Base-by-base conservation (phyloP, 2,113 vertebrate genomes). In the Setophaga petechia region DNA sequence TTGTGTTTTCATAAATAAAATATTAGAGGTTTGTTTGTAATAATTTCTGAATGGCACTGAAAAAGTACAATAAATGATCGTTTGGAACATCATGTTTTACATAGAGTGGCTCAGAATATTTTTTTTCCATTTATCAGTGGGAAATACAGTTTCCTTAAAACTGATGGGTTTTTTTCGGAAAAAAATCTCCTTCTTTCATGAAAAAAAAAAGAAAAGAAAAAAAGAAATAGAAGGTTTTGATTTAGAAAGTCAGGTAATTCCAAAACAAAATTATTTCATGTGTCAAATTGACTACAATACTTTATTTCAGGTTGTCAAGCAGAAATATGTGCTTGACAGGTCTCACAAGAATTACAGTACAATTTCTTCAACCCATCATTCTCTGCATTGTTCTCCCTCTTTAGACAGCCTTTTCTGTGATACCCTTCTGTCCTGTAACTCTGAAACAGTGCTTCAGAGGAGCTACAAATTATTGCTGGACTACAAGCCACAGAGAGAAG, bases 11-110 rank as follows among this genome's bases (percentile, higher is more conserved):
- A 58, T 83, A 88, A 82, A 90, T 43, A 73, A 72, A 87, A 76
- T 44, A 76, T 22, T 66, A 85, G 44, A 65, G 1, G 72, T 79
- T 62, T 79, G 30, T 75, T 94, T 96, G 95, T 96, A 95, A 74
- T 39, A 59, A 89, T 74, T 91, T 91, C 74, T 90, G 71, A 95
- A 87, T 77, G 51, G 84, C 67, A 89, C 55, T 52, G 63, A 95
- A 88, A 84, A 93, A 90, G 77, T 41, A 52, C 19, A 94, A 95
- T 96, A 97, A 95, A 96, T 43, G 33, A 85, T 82, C 33, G 83
- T 91, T 91, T 93, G 72, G 55, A 91, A 80, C 16, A 44, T 72
- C 8, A 84, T 46, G 54, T 73, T 95, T 91, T 62, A 90, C 69
- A 39, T 23, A 91, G 62, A 83, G 17, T 87, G 95, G 24, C 87